Evolutionary conservation across 2,797 vertebrate species (phyloP).

Genomic region (Prionace glauca): DNA sequence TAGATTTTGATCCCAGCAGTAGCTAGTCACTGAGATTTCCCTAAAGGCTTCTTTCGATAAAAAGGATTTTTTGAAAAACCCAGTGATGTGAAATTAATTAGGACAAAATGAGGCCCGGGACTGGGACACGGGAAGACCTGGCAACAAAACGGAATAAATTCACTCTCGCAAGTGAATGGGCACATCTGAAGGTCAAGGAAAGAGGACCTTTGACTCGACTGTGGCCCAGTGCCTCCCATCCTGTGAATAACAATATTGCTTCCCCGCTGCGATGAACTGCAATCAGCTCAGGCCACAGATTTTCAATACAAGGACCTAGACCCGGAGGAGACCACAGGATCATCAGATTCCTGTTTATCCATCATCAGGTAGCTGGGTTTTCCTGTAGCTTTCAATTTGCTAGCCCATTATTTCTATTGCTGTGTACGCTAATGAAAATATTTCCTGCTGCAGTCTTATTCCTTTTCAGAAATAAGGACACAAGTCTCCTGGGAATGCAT

Average conservation of each 20-base stretch:
- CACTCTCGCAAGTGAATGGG: background rate
- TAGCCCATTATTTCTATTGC: background rate
- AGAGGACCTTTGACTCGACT: background rate
- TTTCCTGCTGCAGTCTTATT: background rate
- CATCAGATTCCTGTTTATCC: background rate
- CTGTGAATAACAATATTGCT: background rate
- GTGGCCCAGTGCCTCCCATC: background rate
- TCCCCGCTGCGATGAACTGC: background rate
- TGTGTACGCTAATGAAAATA: background rate
- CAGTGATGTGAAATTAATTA: background rate
- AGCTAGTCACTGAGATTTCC: background rate
- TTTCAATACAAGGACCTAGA: background rate
- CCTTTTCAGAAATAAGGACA: background rate
- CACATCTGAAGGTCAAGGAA: background rate
- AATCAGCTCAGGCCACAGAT: background rate
- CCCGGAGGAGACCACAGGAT: background rate
- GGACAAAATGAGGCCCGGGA: background rate
- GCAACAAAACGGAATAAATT: background rate
- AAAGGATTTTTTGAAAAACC: background rate
- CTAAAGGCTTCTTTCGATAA: background rate
- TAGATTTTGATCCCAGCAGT: background rate
- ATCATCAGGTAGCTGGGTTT: background rate
- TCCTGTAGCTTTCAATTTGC: background rate
- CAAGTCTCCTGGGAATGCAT: no score
- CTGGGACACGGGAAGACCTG: background rate